phyloP scores from a whole-genome alignment of 2,797 vertebrate genomes.

The Hoplostethus mediterraneus region DNA sequence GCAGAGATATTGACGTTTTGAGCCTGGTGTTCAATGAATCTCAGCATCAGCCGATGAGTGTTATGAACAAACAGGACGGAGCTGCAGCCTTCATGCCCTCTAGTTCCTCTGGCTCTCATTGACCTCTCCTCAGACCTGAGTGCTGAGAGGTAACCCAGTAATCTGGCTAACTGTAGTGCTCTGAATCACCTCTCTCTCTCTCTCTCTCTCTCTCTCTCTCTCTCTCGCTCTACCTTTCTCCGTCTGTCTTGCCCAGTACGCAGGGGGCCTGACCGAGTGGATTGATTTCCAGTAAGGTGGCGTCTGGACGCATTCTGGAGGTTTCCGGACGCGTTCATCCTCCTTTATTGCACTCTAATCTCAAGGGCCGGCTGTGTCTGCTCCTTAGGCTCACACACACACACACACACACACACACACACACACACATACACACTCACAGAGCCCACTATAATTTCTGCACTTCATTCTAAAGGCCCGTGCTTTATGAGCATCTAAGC shows the following conservation, averaged over 20 bases:
- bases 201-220: background rate
- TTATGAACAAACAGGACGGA: slow-evolving; percentile 65
- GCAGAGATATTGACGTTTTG: slow-evolving; percentile 62
- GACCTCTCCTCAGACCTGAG: slow-evolving; percentile 62
- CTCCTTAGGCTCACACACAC: slow-evolving; percentile 64
- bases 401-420: slow-evolving; percentile 29
- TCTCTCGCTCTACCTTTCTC: slow-evolving; percentile 42
- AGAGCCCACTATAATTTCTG: slow-evolving; percentile 45
- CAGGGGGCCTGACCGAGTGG: slow-evolving; percentile 68
- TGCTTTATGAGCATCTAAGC: slow-evolving; percentile 27
- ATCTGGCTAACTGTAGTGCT: slow-evolving; percentile 57
- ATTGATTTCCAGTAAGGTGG: slow-evolving; percentile 83
- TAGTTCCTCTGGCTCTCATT: slow-evolving; percentile 34
- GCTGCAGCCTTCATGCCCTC: slow-evolving; percentile 23
- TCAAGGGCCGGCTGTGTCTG: slow-evolving; percentile 67
- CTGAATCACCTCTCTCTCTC: slow-evolving; percentile 57
- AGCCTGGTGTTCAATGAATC: slow-evolving; percentile 56
- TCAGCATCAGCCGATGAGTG: slow-evolving; percentile 53
- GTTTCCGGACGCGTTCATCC: slow-evolving; percentile 76
- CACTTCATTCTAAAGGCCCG: slow-evolving; percentile 49
- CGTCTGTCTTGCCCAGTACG: slow-evolving; percentile 59
- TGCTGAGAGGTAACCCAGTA: slow-evolving; percentile 39
- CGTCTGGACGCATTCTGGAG: slow-evolving; percentile 74
- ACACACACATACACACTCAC: slow-evolving; percentile 28
- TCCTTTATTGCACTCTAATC: slow-evolving; percentile 83